Base-by-base conservation (phyloP, 1,140 invertebrate species). In the Apis laboriosa region DNA sequence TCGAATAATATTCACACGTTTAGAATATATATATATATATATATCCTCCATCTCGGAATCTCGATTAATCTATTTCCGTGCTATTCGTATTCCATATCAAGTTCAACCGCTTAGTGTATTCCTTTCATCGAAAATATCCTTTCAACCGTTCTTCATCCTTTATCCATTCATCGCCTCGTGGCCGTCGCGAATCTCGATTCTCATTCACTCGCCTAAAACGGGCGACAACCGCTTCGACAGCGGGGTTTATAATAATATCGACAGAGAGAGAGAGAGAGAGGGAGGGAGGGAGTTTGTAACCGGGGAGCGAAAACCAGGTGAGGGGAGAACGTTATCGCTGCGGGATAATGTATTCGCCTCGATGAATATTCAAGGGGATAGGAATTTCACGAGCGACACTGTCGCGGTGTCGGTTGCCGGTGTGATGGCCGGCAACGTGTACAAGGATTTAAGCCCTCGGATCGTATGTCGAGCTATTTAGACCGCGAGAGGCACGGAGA, bases 291-390 rank as follows among this genome's bases (percentile, higher is more conserved):
- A 3, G 13, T 55, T 28, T 51, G 72, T 24, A 74, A 49, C 17
- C 72, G 49, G n/a, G n/a, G 11, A 4, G 67, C 11, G 21, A 2
- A 60, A 5, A 24, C 17, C 55, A 34, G 58, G 34, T 17, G 53
- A 28, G 53, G 17, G 28, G 56, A 9, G 11, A 56, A 19, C 72
- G 72, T 74, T 75, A 61, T 75, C 72, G 72, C 43, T 13, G 19
- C 56, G 21, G 24, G 72, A 75, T 61, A 75, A 75, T 58, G 72
- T 51, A 61, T 61, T 60, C 34, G n/a, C 66, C 24, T 28, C 55
- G 77, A 71, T 79, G 77, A 79, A 79, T 79, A 79, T 79, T 79
- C 77, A 79, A n/a, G 24, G 43, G 21, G 24, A 34, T 34, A 17
- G n/a, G 34, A 51, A 61, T 61, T 28, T 58, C 19, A 19, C 43